These are phyloP conservation scores for Atherinomorus stipes DNA, from an alignment of 2,113 vertebrate genomes.

Conservation along the genomic window DNA sequence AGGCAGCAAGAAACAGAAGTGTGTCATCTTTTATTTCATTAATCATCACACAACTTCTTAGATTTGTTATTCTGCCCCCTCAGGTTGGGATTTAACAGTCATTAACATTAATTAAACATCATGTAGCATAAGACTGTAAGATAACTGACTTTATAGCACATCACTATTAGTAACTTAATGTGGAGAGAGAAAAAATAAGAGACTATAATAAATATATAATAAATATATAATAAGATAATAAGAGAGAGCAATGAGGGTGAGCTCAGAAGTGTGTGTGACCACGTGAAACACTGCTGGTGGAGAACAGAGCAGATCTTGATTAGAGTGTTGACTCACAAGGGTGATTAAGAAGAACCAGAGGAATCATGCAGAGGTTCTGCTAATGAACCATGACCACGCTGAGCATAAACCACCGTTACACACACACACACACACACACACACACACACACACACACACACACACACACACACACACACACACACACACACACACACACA, in stretches of 20 bases:
- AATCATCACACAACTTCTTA: background rate
- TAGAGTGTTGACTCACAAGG: constrained; percentile 54
- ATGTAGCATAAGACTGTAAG: constrained; percentile 1
- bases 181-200: background rate
- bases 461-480: constrained; percentile 30
- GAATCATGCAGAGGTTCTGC: constrained; percentile 63
- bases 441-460: constrained; percentile 26
- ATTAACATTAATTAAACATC: constrained; percentile 20
- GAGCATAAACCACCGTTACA: constrained; percentile 35
- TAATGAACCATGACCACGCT: constrained; percentile 70
- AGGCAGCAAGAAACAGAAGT: background rate
- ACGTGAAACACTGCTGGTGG: constrained; percentile 8
- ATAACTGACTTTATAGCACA: constrained; percentile 15
- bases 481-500: constrained; percentile 22
- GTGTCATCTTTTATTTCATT: background rate
- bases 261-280: background rate
- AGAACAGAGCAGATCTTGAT: constrained; percentile 56
- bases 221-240: no score
- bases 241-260: constrained; percentile 1
- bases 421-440: constrained; percentile 26
- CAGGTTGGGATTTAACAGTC: constrained; percentile 6
- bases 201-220: no score
- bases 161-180: constrained; percentile 18
- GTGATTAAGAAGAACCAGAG: constrained; percentile 68
- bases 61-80: background rate